phyloP scores from a whole-genome alignment of 2,888 invertebrate species.

The Clunio marinus region DNA sequence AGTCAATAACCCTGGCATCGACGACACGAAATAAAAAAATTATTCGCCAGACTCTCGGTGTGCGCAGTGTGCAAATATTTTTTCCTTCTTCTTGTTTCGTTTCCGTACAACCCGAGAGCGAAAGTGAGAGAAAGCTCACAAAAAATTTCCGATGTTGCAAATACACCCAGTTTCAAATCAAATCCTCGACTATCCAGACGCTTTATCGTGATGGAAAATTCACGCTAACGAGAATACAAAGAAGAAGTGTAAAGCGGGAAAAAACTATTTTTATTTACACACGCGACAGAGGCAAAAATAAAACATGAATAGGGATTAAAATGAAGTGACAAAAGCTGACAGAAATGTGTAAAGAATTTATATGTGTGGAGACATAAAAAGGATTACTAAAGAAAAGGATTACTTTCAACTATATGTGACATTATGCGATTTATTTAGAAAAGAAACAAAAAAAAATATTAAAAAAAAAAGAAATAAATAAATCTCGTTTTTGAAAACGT shows the following conservation, averaged over 20 bases:
- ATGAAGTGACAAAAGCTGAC: constrained; percentile 7
- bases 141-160: neutral
- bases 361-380: neutral
- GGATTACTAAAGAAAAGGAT: constrained; percentile 7
- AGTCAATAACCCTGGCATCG: neutral
- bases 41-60: neutral
- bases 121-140: neutral
- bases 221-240: neutral
- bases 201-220: neutral
- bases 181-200: neutral
- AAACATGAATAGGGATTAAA: neutral
- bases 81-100: no score
- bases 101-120: no score
- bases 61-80: no score
- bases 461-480: neutral
- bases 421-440: neutral
- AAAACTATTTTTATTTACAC: neutral
- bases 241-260: neutral
- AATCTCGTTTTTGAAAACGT: neutral
- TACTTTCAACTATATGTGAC: neutral
- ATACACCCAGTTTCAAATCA: neutral
- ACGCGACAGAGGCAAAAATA: no score
- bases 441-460: neutral
- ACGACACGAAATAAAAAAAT: neutral
- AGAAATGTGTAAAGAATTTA: neutral